phyloP scores from a whole-genome alignment of 2,113 vertebrate species.

The Echinops telfairi region DNA sequence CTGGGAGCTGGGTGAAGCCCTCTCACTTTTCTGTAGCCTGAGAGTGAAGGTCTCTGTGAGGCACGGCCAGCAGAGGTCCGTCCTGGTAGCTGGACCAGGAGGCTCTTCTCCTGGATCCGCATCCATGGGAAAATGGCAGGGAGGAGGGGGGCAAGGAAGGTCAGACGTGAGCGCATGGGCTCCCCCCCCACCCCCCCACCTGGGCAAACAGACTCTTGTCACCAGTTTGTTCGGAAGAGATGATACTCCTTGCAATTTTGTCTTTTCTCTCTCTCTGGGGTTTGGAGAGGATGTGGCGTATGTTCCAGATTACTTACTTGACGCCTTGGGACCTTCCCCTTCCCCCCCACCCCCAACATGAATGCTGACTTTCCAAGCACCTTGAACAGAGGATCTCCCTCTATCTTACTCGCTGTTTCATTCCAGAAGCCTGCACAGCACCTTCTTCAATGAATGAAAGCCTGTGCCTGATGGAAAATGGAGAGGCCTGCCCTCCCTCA shows the following conservation, averaged over 20 bases:
- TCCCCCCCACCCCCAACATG: neutral
- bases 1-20: too few species aligned
- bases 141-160: neutral
- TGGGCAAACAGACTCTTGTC: neutral
- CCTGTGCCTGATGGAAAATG: neutral
- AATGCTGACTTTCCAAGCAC: neutral
- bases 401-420: neutral
- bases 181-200: neutral
- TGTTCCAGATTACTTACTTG: neutral
- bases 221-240: too few species aligned
- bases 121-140: neutral
- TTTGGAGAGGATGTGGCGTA: neutral
- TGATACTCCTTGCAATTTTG: neutral
- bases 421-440: too few species aligned
- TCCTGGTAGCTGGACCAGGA: neutral
- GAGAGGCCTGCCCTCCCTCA: fast-evolving
- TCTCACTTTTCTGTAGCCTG: neutral
- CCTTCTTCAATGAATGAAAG: neutral
- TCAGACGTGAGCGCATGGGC: neutral
- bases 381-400: fast-evolving
- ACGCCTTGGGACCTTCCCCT: neutral
- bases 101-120: neutral
- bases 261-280: too few species aligned
- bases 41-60: neutral
- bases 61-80: neutral